phyloP scores from a whole-genome alignment of 2,113 vertebrate species.

The Ibidorhyncha struthersii region DNA sequence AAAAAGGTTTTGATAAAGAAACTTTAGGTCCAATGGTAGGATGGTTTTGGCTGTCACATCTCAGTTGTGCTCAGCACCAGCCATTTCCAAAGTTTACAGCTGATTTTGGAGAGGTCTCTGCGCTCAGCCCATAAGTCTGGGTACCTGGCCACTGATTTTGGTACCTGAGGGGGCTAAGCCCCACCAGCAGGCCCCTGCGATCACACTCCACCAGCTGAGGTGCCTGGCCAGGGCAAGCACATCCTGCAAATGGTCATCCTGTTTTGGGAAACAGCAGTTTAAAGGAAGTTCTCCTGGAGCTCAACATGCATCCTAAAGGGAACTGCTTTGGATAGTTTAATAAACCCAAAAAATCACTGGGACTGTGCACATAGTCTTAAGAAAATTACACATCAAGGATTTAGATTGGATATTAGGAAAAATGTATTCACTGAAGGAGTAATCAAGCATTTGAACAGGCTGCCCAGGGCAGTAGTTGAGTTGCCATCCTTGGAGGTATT shows the following conservation, averaged over 20 bases:
- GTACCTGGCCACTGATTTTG: not conserved
- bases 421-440: not conserved
- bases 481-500: not conserved
- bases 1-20: not conserved
- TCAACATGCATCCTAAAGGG: not conserved
- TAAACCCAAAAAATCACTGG: not conserved
- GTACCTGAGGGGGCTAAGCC: not conserved
- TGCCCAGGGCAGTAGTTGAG: not conserved
- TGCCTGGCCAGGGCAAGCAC: not conserved
- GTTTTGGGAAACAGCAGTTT: not conserved
- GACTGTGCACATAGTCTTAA: not conserved
- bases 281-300: not conserved
- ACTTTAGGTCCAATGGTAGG: not conserved
- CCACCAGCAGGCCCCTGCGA: not conserved
- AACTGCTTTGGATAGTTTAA: not conserved
- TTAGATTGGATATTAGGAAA: not conserved
- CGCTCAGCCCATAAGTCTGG: not conserved
- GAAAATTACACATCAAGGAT: not conserved
- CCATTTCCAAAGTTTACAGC: not conserved
- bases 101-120: not conserved
- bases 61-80: not conserved
- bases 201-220: rapidly evolving
- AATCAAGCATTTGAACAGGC: not conserved
- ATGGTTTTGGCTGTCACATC: not conserved
- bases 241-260: not conserved